Base-by-base conservation (phyloP, 2,113 vertebrate species). In the Poeciliopsis retropinna region DNA sequence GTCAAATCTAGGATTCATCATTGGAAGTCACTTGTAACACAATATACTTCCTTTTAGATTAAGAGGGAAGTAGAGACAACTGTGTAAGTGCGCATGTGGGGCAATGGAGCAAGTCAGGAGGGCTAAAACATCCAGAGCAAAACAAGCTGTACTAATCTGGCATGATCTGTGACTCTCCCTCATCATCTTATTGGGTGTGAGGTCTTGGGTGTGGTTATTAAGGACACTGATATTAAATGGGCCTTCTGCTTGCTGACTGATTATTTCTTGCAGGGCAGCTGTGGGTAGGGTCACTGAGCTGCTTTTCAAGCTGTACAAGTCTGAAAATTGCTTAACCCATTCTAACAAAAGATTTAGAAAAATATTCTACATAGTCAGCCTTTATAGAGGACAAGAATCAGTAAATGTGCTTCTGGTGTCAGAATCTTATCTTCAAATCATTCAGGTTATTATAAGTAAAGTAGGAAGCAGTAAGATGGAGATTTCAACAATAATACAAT, bases 181-280 rank as follows among this genome's bases (percentile, higher is more conserved):
- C 92, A 91, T 93, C 86, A 85, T 92, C 92, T 91, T 87, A 87
- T 81, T 92, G 86, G 83, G 76, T 68, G 85, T 81, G 83, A 91
- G 90, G 85, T 91, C 85, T 68, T 84, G 89, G 92, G 85, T 89
- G 90, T 89, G 88, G 91, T 93, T 93, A 93, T 93, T 92, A 85
- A 87, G 89, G 90, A 93, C 92, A 92, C 86, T 89, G 92, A 94
- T 93, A 91, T 93, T 91, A 93, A 85, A 85, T 68, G 87, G 85
- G 84, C 88, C 91, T 91, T 93, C 89, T 94, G 92, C 80, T 92
- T 73, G 60, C 69, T 79, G 54, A 28, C 85, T 85, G 89, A 93
- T 93, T 92, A 90, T 85, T 86, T 75, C 71, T 87, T 60, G 47
- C 61, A 61, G 71, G 63, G 79, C 89, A 91, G 88, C 91, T 92